These are phyloP conservation scores for Drosophila atripex DNA, from an alignment of 2,888 invertebrate genomes.

Conservation along the genomic window DNA sequence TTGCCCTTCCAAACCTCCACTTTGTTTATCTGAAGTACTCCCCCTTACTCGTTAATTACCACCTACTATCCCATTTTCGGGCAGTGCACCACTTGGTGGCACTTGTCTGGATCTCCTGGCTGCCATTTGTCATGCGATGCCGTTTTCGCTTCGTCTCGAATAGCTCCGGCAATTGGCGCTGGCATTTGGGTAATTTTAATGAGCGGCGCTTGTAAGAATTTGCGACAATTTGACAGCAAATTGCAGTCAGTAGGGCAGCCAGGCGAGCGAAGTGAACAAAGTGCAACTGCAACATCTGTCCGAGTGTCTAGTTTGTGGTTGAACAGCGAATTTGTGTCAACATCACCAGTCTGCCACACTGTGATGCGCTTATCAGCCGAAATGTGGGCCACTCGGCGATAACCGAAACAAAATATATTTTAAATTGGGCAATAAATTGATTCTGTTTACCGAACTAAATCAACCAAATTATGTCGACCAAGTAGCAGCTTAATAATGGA, in stretches of 20 bases:
- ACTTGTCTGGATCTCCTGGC: slow-evolving; percentile 58
- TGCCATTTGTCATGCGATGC: slow-evolving; percentile 72
- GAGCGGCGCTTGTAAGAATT: slow-evolving; percentile 69
- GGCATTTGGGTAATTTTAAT: slow-evolving; percentile 54
- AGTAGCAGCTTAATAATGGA: slow-evolving; percentile 51
- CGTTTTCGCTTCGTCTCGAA: slow-evolving; percentile 39
- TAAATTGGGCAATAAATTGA: slow-evolving; percentile 42
- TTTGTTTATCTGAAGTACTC: neutral
- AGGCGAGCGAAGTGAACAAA: slow-evolving; percentile 5
- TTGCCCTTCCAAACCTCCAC: too few relatives aligned
- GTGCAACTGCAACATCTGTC: slow-evolving; percentile 51
- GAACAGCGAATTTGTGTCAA: slow-evolving; percentile 67
- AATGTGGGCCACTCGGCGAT: slow-evolving; percentile 58
- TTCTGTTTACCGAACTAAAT: slow-evolving; percentile 37
- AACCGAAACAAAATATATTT: slow-evolving; percentile 28
- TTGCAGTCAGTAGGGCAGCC: slow-evolving; percentile 27
- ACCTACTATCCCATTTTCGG: neutral
- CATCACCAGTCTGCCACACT: slow-evolving; percentile 60
- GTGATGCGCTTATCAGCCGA: slow-evolving; percentile 54
- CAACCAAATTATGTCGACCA: slow-evolving; percentile 45
- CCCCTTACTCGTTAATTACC: neutral
- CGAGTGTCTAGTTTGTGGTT: slow-evolving; percentile 59
- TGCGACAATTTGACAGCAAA: slow-evolving; percentile 70
- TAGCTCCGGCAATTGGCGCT: slow-evolving; percentile 42
- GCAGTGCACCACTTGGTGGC: slow-evolving; percentile 50